Evolutionary conservation across 2,888 invertebrate species (phyloP).

Genomic region (Drosophila trichaetosa): DNA sequence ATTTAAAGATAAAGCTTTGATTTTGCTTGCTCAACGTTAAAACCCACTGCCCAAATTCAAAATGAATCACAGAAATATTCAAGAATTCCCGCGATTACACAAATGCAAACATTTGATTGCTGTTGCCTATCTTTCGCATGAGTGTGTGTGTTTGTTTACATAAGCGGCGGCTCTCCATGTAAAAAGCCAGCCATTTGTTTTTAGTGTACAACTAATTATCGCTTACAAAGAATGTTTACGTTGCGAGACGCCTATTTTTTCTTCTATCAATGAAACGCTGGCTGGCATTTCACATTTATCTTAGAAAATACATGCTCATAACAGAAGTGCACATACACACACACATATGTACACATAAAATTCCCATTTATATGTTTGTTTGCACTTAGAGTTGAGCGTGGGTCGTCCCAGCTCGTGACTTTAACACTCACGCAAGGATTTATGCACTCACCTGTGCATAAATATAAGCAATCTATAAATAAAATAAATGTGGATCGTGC

Average conservation of each 20-base stretch:
- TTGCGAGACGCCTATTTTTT: conserved; percentile 5
- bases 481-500: neutral
- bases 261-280: conserved; percentile 1
- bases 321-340: neutral
- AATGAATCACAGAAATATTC: neutral
- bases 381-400: neutral
- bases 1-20: neutral
- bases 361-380: neutral
- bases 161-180: conserved; percentile 3
- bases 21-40: neutral
- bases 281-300: neutral
- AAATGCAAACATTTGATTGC: neutral
- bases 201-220: conserved; percentile 32
- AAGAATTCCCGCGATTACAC: neutral
- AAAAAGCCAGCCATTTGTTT: conserved; percentile 7
- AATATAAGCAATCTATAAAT: neutral
- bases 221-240: conserved; percentile 41
- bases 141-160: conserved; percentile 4
- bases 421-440: neutral
- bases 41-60: neutral
- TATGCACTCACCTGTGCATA: neutral
- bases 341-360: neutral
- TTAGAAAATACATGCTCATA: neutral
- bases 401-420: neutral
- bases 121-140: neutral